A percentile compares a stretch with the other conserved stretches of the same genome.
Evolutionary conservation across 2,113 vertebrate species (phyloP).

Genomic region (Arenaria interpres): DNA sequence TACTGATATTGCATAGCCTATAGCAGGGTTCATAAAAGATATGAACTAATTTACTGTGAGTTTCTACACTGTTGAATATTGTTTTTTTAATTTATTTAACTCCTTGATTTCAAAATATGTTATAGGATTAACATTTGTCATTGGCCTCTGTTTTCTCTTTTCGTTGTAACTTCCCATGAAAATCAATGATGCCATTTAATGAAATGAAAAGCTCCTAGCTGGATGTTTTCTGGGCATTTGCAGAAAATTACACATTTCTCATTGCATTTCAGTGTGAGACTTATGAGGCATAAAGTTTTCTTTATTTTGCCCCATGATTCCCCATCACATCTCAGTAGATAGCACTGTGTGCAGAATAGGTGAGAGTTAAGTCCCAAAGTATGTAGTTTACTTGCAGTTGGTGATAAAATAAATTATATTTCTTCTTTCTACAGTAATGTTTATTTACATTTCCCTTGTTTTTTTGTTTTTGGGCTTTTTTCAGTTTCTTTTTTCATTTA

Average conservation of each 20-base stretch:
- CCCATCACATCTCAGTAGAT: background rate
- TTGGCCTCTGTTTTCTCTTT: background rate
- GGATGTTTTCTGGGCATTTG: background rate
- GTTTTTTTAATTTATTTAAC: background rate
- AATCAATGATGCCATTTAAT: background rate
- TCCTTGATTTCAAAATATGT: background rate
- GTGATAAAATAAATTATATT: background rate
- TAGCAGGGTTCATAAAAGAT: background rate
- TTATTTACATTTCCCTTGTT: background rate
- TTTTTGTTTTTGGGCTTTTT: background rate
- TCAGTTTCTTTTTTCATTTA: background rate
- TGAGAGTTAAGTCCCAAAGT: background rate
- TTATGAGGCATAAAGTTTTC: background rate
- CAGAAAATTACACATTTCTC: background rate
- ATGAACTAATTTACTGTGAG: background rate
- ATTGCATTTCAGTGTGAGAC: background rate
- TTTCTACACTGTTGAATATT: background rate
- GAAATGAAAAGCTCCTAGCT: background rate
- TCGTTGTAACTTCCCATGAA: background rate
- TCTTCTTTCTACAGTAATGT: background rate
- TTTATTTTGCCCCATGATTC: background rate
- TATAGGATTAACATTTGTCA: background rate
- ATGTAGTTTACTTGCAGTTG: background rate
- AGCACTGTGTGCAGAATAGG: background rate
- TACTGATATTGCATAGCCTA: background rate